A percentile compares a stretch with the other conserved stretches of the same genome.
These are phyloP conservation scores for Lepidurus apus DNA, from an alignment of 1,140 invertebrate genomes.

Conservation along the genomic window DNA sequence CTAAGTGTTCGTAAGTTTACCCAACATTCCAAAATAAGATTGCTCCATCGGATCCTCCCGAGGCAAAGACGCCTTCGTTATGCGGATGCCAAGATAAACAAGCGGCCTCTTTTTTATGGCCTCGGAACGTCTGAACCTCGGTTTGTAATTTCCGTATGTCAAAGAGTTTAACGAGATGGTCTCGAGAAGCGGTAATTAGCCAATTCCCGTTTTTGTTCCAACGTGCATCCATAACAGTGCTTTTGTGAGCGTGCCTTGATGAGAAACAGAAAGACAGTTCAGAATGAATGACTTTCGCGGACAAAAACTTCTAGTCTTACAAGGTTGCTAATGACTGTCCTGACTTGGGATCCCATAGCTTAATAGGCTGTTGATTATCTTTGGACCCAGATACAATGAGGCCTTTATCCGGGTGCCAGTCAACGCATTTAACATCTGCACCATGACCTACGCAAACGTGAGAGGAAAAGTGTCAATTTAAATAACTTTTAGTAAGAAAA, in stretches of 20 bases:
- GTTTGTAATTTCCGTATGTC: slow-evolving; percentile 90
- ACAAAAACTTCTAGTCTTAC: slow-evolving; percentile 44
- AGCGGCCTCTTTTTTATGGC: slow-evolving; percentile 97
- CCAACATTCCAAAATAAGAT: slow-evolving; percentile 98
- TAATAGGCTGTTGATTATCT: slow-evolving; percentile 99
- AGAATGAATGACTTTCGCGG: neutral
- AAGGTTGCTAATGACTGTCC: slow-evolving; percentile 80
- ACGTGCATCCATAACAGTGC: slow-evolving; percentile 96
- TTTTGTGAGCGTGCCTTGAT: slow-evolving; percentile 94
- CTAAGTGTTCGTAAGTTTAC: slow-evolving; percentile 47
- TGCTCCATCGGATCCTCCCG: slow-evolving; percentile 93
- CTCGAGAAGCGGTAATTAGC: slow-evolving; percentile 95
- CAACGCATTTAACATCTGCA: slow-evolving; percentile 98
- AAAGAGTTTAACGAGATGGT: slow-evolving; percentile 96
- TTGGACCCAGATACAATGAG: slow-evolving; percentile 97
- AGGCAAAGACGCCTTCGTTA: slow-evolving; percentile 92
- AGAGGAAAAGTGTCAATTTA: neutral
- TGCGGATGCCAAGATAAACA: slow-evolving; percentile 96
- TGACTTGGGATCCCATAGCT: slow-evolving; percentile 97
- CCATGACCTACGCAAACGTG: slow-evolving; percentile 72
- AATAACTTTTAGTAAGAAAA: neutral
- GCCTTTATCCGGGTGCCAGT: slow-evolving; percentile 98
- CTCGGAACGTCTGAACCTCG: slow-evolving; percentile 93
- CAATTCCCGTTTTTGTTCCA: slow-evolving; percentile 99
- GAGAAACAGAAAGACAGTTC: slow-evolving; percentile 34